These are phyloP conservation scores for Pristionchus mayeri DNA, from an alignment of 2,888 invertebrate genomes.

Conservation along the genomic window DNA sequence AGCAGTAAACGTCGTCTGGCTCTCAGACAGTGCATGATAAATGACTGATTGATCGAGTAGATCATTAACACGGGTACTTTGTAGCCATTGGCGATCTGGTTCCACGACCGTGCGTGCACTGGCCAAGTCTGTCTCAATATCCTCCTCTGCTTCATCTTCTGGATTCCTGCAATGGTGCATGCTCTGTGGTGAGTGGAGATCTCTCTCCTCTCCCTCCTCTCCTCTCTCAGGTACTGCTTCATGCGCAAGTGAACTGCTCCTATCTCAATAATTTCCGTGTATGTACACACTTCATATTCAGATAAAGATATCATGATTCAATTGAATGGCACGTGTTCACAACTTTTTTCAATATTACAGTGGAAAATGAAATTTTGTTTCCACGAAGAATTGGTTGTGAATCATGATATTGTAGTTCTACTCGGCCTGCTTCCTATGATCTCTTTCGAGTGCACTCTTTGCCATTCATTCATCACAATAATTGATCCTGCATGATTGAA, in stretches of 20 bases:
- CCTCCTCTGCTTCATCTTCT: slow-evolving; percentile 29
- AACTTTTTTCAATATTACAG: no score
- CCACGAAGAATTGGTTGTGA: no score
- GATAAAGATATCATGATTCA: no score
- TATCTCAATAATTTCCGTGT: no score
- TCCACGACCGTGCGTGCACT: background rate
- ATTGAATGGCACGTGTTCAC: no score
- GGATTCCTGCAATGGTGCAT: slow-evolving; percentile 26
- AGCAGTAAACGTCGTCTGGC: background rate
- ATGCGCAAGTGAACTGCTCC: slow-evolving; percentile 32
- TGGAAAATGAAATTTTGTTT: no score
- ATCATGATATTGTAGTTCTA: no score
- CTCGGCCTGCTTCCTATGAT: no score
- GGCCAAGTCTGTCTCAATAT: slow-evolving; percentile 3
- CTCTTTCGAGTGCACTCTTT: no score
- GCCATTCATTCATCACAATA: no score
- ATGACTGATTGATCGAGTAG: background rate
- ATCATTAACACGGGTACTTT: background rate
- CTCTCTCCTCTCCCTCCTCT: background rate
- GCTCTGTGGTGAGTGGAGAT: slow-evolving; percentile 2
- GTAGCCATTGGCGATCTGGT: background rate
- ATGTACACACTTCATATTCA: no score
- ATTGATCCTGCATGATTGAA: no score
- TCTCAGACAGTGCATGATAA: background rate
- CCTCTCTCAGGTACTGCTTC: slow-evolving; percentile 42